These are phyloP conservation scores for Caenorhabditis sp. DNA, from an alignment of 2,888 invertebrate species.

Conservation along the genomic window DNA sequence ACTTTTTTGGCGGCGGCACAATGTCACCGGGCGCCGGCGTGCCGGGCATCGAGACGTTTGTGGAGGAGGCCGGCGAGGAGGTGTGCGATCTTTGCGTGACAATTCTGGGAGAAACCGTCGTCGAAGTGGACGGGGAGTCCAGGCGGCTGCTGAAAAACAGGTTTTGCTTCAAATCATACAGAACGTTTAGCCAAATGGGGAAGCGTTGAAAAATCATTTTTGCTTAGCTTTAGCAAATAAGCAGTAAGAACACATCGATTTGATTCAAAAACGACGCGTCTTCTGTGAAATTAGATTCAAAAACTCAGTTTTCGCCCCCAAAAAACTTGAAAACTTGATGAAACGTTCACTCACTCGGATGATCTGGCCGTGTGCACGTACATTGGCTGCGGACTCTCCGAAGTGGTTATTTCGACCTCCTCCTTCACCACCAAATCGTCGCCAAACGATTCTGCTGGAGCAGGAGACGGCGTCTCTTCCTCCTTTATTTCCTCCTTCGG, in stretches of 20 bases:
- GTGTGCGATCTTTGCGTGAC: conserved; percentile 36
- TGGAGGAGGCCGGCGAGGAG: conserved; percentile 49
- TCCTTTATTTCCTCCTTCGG: neutral
- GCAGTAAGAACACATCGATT: too few species aligned
- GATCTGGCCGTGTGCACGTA: conserved; percentile 25
- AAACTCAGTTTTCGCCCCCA: neutral
- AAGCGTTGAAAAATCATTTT: too few species aligned
- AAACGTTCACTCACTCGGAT: conserved; percentile 35
- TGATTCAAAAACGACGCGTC: too few species aligned
- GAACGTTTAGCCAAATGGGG: too few species aligned
- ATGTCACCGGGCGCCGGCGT: conserved; percentile 11
- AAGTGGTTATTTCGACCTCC: neutral
- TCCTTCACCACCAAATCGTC: neutral
- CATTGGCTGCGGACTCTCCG: conserved; percentile 10
- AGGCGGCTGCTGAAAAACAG: conserved; percentile 5
- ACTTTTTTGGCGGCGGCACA: conserved; percentile 8
- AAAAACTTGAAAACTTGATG: neutral
- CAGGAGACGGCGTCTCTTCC: too few species aligned
- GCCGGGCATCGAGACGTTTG: too few species aligned
- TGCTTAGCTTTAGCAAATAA: too few species aligned
- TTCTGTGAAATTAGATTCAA: too few species aligned
- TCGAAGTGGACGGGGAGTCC: conserved; percentile 26
- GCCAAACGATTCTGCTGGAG: too few species aligned
- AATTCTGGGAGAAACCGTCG: conserved; percentile 22
- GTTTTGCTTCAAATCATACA: too few species aligned